Conservation (phyloP, 1,140 invertebrate genomes). For the Littorina saxatilis region DNA sequence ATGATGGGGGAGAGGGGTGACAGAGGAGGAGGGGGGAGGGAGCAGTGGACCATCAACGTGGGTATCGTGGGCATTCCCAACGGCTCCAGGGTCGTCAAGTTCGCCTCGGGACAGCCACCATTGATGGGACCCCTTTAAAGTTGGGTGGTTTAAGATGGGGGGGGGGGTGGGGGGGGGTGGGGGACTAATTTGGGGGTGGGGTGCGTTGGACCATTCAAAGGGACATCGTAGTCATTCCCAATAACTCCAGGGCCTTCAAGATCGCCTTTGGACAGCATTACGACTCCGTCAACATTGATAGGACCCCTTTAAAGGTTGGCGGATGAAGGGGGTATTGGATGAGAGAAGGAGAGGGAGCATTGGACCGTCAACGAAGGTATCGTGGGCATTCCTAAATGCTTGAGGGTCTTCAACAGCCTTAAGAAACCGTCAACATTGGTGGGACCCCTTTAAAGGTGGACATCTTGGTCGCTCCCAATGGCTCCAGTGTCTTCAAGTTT, state of each 20-base stretch:
- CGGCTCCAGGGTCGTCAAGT: slow-evolving; percentile 50
- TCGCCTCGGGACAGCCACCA: slow-evolving; percentile 42
- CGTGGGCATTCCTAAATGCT: slow-evolving; percentile 48
- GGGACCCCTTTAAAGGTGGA: background rate
- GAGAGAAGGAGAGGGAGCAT: slow-evolving; percentile 40
- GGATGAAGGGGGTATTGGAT: background rate
- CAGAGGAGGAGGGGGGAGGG: slow-evolving; percentile 31
- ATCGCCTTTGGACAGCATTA: slow-evolving; percentile 56
- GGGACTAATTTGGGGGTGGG: slow-evolving; percentile 31
- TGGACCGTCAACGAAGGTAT: slow-evolving; percentile 58
- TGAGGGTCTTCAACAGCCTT: slow-evolving; percentile 52
- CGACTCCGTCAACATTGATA: slow-evolving; percentile 57
- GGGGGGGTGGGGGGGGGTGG: too few species aligned
- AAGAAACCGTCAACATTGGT: slow-evolving; percentile 24
- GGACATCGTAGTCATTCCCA: slow-evolving; percentile 51
- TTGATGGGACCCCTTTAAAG: background rate
- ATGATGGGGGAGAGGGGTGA: background rate
- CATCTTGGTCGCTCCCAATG: too few species aligned
- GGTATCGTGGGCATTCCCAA: slow-evolving; percentile 53
- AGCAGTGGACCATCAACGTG: slow-evolving; percentile 56
- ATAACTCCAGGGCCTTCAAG: slow-evolving; percentile 49
- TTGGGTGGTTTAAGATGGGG: background rate
- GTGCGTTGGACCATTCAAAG: slow-evolving; percentile 56
- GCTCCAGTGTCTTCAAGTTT: slow-evolving; percentile 52
- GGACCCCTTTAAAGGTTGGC: slow-evolving; percentile 53